Conservation (phyloP, 2,888 invertebrate genomes). For the Anorthoa munda region DNA sequence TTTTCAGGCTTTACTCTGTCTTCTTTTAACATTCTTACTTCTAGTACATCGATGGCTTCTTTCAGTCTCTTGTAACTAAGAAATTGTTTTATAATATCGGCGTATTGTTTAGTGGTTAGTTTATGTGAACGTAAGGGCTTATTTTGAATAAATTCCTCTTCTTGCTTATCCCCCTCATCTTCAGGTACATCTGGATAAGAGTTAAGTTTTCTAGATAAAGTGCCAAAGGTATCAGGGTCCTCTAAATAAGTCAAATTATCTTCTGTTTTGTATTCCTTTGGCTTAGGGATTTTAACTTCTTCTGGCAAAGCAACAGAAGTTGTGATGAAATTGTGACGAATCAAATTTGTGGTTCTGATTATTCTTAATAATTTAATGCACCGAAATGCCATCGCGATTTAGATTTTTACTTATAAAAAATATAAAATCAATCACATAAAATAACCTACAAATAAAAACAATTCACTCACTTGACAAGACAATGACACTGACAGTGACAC, state of each 20-base stretch:
- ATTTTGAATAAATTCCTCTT: conserved; percentile 91
- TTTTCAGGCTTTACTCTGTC: conserved; percentile 95
- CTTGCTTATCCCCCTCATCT: conserved; percentile 91
- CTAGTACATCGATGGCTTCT: conserved; percentile 95
- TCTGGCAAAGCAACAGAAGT: conserved; percentile 63
- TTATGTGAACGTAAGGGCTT: conserved; percentile 88
- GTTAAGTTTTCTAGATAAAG: conserved; percentile 75
- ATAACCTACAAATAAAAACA: conserved; percentile 38
- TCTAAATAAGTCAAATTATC: conserved; percentile 78
- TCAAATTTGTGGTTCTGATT: conserved; percentile 66
- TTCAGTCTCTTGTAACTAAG: conserved; percentile 92
- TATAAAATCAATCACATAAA: conserved; percentile 12
- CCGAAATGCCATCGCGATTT: conserved; percentile 75
- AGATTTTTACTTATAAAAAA: conserved; percentile 41
- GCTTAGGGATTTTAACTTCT: conserved; percentile 66
- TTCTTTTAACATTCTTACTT: conserved; percentile 94
- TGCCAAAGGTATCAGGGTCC: conserved; percentile 92
- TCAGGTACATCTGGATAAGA: conserved; percentile 74
- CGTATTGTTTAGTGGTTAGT: conserved; percentile 92
- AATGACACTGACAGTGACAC: too few relatives aligned
- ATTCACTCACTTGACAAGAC: not conserved
- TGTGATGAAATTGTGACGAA: conserved; percentile 70
- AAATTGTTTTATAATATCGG: conserved; percentile 93
- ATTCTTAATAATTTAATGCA: conserved; percentile 73
- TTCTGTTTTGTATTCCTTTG: conserved; percentile 79